Conservation (phyloP, 2,888 invertebrate species). For the Parthenolecanium corni region DNA sequence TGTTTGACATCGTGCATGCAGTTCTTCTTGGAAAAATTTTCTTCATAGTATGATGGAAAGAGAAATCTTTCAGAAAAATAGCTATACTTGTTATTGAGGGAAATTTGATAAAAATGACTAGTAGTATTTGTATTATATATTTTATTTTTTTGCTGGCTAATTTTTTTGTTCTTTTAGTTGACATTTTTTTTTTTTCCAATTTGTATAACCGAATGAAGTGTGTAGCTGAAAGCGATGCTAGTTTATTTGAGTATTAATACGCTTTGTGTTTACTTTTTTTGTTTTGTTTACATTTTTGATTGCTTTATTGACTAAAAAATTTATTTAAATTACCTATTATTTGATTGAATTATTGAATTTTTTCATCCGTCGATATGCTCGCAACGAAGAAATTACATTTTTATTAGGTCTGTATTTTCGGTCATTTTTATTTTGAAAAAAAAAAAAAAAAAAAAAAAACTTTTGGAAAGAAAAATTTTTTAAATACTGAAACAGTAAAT, state of each 20-base stretch:
- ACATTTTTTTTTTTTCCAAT: neutral
- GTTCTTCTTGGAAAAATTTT: no score
- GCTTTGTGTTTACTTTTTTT: conserved; percentile 24
- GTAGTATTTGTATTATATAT: neutral
- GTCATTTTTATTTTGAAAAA: no score
- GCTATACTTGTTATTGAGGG: no score
- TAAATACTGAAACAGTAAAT: no score
- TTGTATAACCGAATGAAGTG: conserved; percentile 1
- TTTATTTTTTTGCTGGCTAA: neutral
- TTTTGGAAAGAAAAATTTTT: no score
- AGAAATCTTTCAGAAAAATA: no score
- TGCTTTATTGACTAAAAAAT: neutral
- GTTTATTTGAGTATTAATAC: conserved; percentile 17
- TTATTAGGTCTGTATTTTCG: no score
- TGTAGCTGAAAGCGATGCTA: conserved; percentile 23
- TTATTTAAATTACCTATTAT: neutral
- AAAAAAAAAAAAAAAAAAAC: no score
- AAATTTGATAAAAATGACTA: neutral
- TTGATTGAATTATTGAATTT: conserved; percentile 11
- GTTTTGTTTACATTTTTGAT: conserved; percentile 3
- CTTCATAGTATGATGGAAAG: no score
- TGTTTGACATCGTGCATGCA: no score
- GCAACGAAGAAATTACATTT: no score
- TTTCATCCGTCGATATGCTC: neutral
- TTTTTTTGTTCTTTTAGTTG: neutral